A percentile compares a stretch with the other conserved stretches of the same genome.
These are phyloP conservation scores for Anoncus sp. DNA, from an alignment of 2,888 invertebrate species.

Conservation along the genomic window DNA sequence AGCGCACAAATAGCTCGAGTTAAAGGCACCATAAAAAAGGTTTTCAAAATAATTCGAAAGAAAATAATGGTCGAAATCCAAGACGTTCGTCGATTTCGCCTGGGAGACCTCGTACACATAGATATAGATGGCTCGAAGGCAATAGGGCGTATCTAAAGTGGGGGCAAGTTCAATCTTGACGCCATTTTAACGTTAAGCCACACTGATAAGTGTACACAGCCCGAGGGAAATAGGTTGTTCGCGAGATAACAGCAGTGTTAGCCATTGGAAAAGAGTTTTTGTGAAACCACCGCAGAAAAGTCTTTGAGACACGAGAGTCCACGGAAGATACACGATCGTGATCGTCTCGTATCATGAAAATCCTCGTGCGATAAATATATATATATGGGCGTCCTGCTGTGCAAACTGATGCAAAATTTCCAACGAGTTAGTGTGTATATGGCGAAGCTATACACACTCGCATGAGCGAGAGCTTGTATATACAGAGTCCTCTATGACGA, in stretches of 20 bases:
- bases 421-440: conserved; percentile 81
- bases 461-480: conserved; percentile 1
- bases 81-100: no score
- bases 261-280: conserved; percentile 79
- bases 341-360: not conserved
- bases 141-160: no score
- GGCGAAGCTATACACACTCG: conserved; percentile 4
- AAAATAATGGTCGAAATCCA: no score
- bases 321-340: not conserved
- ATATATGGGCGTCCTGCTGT: not conserved
- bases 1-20: no score
- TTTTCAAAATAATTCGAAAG: no score
- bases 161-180: no score
- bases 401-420: conserved; percentile 37
- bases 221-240: no score
- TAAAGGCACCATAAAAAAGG: no score
- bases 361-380: not conserved
- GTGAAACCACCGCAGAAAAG: not conserved
- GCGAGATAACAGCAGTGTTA: not conserved
- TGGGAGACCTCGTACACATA: no score
- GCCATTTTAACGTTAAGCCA: no score
- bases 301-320: not conserved
- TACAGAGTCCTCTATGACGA: conserved; percentile 51
- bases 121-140: no score
- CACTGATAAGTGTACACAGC: not conserved